Conservation (phyloP, 2,888 invertebrate genomes). For the Girardia tigrina region DNA sequence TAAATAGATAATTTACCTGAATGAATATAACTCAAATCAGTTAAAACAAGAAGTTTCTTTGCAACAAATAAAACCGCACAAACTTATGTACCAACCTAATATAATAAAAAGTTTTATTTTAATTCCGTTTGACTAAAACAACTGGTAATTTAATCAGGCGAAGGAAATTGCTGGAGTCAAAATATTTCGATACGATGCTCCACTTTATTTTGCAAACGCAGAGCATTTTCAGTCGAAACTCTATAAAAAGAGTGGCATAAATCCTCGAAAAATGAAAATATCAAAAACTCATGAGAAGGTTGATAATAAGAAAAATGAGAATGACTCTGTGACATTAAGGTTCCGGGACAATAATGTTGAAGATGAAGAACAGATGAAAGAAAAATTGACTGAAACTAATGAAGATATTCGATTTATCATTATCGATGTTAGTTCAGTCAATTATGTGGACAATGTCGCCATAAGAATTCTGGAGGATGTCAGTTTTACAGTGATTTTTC, state of each 20-base stretch:
- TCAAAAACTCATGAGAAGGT: background rate
- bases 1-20: no score
- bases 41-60: no score
- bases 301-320: background rate
- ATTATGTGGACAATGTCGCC: constrained; percentile 6
- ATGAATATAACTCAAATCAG: no score
- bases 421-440: background rate
- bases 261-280: background rate
- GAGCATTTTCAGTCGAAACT: background rate
- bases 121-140: no score
- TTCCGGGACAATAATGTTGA: background rate
- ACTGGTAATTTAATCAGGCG: no score
- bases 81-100: no score
- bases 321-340: background rate
- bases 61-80: no score
- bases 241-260: background rate
- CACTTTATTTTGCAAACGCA: background rate
- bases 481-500: no score
- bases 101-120: no score
- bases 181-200: background rate
- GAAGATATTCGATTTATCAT: background rate
- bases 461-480: background rate
- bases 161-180: background rate
- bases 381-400: background rate
- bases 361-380: background rate